Base-by-base conservation (phyloP, 2,888 invertebrate genomes). In the Troides helena region DNA sequence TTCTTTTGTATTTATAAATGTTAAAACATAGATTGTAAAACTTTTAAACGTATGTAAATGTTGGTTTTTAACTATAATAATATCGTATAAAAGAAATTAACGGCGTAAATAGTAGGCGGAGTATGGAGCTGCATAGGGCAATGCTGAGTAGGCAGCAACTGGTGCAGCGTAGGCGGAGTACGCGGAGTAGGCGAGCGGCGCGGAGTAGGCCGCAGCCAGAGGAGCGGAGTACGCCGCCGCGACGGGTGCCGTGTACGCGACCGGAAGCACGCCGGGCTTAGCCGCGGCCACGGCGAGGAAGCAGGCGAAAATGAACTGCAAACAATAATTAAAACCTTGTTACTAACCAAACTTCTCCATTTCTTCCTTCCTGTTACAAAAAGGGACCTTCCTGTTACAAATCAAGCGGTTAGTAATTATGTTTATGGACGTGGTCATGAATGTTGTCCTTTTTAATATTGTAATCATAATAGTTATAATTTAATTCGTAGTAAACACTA, bases 201-300 rank as follows among this genome's bases (percentile, higher is more conserved):
- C 25, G 25, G 83, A 70, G 78, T 86, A 86, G n/a, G 84, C 82
- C 5, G 82, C 77, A n/a, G 81, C 79, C 18, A 82, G 74, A 1
- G 87, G 84, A 0, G 87, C 81, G 4, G 80, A 78, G 77, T 84
- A 84, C 0, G 83, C 81, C 14, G 76, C 71, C 18, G 72, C 73
- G 0, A 74, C 62, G 18, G 73, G 74, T 36, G 81, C 84, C 21
- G 76, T 72, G 70, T 76, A 76, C 10, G 75, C 73, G 21, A 73
- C 70, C 1, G 78, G 76, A 67, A 85, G 69, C 25, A 76, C 60
- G 23, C 78, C 80, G 62, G 92, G 91, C 77, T 89, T 88, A 70
- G 93, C 93, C 53, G 86, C 84, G 59, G 89, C 93, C 71, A 90
- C 75, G 57, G 90, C 93, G 84, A 94, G 74, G 76, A 94, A 80